Conservation (phyloP, 2,888 invertebrate genomes). For the Formica aserva region DNA sequence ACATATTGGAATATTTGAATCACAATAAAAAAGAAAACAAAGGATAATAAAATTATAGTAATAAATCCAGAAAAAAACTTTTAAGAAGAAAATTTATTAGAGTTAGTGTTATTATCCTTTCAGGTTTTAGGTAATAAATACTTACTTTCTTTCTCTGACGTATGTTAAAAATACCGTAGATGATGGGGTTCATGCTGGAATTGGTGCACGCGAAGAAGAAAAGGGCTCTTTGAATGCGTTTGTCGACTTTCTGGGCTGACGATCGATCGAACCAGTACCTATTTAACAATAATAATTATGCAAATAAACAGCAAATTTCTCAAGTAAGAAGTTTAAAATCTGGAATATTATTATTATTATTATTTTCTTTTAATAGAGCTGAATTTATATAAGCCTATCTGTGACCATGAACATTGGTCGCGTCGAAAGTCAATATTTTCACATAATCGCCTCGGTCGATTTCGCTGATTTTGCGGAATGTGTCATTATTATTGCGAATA, state of each 20-base stretch:
- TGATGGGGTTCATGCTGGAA: slow-evolving; percentile 98
- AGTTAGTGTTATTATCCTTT: background rate
- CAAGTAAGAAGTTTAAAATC: background rate
- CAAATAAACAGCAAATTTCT: background rate
- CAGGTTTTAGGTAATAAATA: slow-evolving; percentile 2
- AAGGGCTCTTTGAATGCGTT: slow-evolving; percentile 93
- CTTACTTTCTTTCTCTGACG: slow-evolving; percentile 85
- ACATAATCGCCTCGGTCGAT: background rate
- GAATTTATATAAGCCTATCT: background rate
- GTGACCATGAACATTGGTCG: background rate
- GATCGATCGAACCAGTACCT: slow-evolving; percentile 94
- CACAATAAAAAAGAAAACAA: background rate
- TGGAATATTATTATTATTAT: background rate
- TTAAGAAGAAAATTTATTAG: background rate
- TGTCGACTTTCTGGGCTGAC: slow-evolving; percentile 90
- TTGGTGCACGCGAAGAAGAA: slow-evolving; percentile 98
- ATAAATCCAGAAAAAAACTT: background rate
- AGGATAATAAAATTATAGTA: background rate
- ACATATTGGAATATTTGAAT: background rate
- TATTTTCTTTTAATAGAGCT: background rate
- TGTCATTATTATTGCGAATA: background rate
- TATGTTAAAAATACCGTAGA: slow-evolving; percentile 96
- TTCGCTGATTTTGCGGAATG: background rate
- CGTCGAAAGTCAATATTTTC: slow-evolving; percentile 19
- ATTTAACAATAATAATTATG: slow-evolving; percentile 15